Base-by-base conservation (phyloP, 2,113 vertebrate genomes). In the Tringa solitaria region DNA sequence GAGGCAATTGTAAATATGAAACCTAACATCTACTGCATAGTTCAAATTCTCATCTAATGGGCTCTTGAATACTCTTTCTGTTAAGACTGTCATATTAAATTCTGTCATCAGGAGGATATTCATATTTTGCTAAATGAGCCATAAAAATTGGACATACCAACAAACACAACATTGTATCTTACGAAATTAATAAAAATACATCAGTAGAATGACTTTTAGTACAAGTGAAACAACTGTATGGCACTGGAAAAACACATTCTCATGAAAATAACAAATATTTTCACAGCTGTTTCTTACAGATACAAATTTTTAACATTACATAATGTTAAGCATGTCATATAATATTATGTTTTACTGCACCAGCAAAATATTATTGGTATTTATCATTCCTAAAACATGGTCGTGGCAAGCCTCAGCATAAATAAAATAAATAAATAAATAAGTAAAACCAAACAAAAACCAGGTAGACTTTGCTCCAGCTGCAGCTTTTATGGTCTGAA, bases 11-110 rank as follows among this genome's bases (percentile, higher is more conserved):
- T 43, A 95, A 82, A 87, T n/a, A 80, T 15, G 33, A 96, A 93
- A 84, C 43, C 54, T 60, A 76, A 51, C 23, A 54, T 92, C 46
- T 65, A 87, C 37, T 46, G 45, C 74, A 93, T 76, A 89, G 91
- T 57, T 91, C 74, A 87, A 76, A 89, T 95, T 96, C 87, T 77
- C 75, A 91, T 74, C 75, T 90, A 90, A 89, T 83, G n/a, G 89
- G 41, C 35, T 79, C 67, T 27, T 95, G 73, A 92, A 91, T 79
- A 89, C 94, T 72, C 88, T 65, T 93, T 91, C 92, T 92, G 73
- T 81, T 89, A 76, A 79, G 56, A 72, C 26, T 65, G 37, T 23
- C 0, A 0, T 79, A 89, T 83, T 89, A 87, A 87, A 96, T 69
- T 89, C 89, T 79, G 74, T 73, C 69, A 87, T 80, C 79, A 81